phyloP scores from a whole-genome alignment of 1,140 invertebrate species.

The Drosophila hydei region DNA sequence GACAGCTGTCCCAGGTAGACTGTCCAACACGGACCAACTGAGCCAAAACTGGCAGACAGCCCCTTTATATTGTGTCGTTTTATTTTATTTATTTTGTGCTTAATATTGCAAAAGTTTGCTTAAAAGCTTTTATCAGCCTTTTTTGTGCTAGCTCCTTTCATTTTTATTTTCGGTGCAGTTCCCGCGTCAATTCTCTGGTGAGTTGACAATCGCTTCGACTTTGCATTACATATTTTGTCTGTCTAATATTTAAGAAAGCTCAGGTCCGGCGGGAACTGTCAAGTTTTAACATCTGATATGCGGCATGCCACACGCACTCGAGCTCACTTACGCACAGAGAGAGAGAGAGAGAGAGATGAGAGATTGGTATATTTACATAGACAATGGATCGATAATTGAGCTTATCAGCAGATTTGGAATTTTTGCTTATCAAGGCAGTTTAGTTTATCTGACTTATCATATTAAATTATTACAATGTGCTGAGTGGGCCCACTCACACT shows the following conservation, averaged over 20 bases:
- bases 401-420: slow-evolving; percentile 69
- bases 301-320: background rate
- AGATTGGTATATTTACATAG: background rate
- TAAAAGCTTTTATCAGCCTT: slow-evolving; percentile 70
- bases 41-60: slow-evolving; percentile 12
- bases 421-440: slow-evolving; percentile 75
- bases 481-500: slow-evolving; percentile 22
- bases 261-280: slow-evolving; percentile 44
- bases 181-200: slow-evolving; percentile 29
- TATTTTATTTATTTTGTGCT: slow-evolving; percentile 24
- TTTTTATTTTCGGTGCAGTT: slow-evolving; percentile 2
- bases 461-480: slow-evolving; percentile 75
- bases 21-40: slow-evolving; percentile 4
- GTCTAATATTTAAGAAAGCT: slow-evolving; percentile 30
- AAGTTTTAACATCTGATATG: slow-evolving; percentile 34
- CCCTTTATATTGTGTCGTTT: slow-evolving; percentile 19
- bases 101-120: slow-evolving; percentile 69
- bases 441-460: slow-evolving; percentile 64
- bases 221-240: slow-evolving; percentile 33
- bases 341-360: background rate
- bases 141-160: slow-evolving; percentile 1
- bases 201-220: slow-evolving; percentile 45
- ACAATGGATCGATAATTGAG: slow-evolving; percentile 70
- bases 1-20: slow-evolving; percentile 32
- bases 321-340: background rate